Evolutionary conservation across 2,113 vertebrate species (phyloP).

Genomic region (Hystrix cristata): DNA sequence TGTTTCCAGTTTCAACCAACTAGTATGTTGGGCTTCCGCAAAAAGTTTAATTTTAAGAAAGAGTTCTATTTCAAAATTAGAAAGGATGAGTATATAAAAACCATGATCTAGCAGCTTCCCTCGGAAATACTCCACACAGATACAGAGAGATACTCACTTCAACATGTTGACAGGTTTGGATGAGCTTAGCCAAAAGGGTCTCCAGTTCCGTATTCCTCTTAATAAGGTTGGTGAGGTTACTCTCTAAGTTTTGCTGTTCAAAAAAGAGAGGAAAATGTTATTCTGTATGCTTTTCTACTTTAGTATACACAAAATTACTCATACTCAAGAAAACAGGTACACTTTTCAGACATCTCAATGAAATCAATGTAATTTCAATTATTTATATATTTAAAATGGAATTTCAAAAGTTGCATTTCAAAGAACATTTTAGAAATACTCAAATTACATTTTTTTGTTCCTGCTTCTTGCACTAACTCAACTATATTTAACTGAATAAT

Average conservation of each 20-base stretch:
- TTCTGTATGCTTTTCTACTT: constrained; percentile 49
- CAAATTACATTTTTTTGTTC: constrained; percentile 14
- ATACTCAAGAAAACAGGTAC: not conserved
- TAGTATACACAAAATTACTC: constrained; percentile 11
- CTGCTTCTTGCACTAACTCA: not conserved
- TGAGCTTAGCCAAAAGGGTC: constrained; percentile 97
- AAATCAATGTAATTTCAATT: constrained; percentile 9
- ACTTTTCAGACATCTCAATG: constrained; percentile 26
- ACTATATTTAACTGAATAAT: constrained; percentile 24
- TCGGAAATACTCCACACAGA: constrained; percentile 2
- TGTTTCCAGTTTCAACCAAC: not conserved
- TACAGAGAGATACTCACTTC: constrained; percentile 92
- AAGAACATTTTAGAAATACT: not conserved
- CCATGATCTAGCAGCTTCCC: not conserved
- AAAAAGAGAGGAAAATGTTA: constrained; percentile 73
- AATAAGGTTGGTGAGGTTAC: constrained; percentile 97
- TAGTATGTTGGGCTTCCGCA: not conserved
- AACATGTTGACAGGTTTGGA: constrained; percentile 99
- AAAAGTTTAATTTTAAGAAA: constrained; percentile 43
- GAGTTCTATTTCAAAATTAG: not conserved
- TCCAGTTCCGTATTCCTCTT: constrained; percentile 99
- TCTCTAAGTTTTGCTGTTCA: constrained; percentile 97
- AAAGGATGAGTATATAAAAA: not conserved
- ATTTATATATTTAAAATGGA: constrained; percentile 30
- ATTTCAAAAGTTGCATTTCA: constrained; percentile 56